Evolutionary conservation across 2,113 vertebrate genomes (phyloP).

Genomic region (Spheniscus mendiculus): DNA sequence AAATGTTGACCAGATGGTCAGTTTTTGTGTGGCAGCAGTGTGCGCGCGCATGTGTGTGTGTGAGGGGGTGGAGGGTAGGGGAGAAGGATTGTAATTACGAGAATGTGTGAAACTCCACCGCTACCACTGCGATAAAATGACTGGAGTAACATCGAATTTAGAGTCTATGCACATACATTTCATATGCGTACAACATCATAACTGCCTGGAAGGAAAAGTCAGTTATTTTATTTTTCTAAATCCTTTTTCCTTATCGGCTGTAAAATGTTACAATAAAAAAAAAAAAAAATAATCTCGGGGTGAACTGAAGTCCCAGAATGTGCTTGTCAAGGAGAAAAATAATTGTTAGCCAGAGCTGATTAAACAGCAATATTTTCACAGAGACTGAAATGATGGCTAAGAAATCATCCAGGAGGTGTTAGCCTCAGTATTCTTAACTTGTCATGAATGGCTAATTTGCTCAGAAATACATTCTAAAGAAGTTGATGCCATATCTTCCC

Average conservation of each 20-base stretch:
- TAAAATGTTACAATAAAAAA: conserved; percentile 1
- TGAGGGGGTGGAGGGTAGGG: background rate
- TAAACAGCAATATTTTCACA: conserved; percentile 30
- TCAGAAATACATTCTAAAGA: background rate
- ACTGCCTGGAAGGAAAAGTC: conserved; percentile 33
- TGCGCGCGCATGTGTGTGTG: background rate
- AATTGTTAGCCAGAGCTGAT: conserved; percentile 56
- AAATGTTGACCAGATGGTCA: background rate
- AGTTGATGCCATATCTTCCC: background rate
- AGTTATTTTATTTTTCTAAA: conserved; percentile 1
- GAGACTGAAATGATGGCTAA: background rate
- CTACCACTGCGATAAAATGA: background rate
- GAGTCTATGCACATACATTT: background rate
- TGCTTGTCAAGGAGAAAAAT: conserved; percentile 40
- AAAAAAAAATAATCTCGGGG: conserved; percentile 9
- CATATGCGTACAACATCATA: conserved; percentile 6
- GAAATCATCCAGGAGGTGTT: background rate
- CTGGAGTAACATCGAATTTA: background rate
- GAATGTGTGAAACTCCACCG: background rate
- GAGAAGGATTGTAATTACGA: background rate
- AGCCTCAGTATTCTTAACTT: background rate
- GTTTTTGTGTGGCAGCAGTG: background rate
- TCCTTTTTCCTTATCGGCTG: conserved; percentile 1
- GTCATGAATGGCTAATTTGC: conserved; percentile 29
- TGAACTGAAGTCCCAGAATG: conserved; percentile 14